phyloP scores from a whole-genome alignment of 2,888 invertebrate species.

The Acleris laterana region DNA sequence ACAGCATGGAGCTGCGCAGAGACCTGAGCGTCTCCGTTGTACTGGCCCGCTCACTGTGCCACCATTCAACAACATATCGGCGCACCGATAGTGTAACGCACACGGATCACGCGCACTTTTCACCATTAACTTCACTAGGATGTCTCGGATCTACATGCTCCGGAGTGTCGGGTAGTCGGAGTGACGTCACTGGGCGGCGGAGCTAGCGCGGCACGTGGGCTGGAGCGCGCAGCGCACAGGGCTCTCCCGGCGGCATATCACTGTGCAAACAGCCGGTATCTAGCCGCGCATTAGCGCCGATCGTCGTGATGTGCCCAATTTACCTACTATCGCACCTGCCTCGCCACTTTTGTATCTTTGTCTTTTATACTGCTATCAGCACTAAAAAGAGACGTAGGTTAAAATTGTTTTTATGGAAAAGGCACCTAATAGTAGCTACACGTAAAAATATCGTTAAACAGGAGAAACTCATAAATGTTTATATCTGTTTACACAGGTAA shows the following conservation, averaged over 20 bases:
- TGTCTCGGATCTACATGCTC: conserved; percentile 45
- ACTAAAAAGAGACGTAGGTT: neutral
- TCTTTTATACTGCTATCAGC: conserved; percentile 1
- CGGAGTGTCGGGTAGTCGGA: conserved; percentile 35
- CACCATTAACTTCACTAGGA: conserved; percentile 54
- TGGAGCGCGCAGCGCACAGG: conserved; percentile 59
- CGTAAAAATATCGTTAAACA: too few species aligned
- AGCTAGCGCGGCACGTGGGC: conserved; percentile 56
- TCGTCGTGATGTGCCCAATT: conserved; percentile 55
- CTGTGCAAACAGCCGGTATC: conserved; percentile 71
- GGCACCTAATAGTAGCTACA: too few species aligned
- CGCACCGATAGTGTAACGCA: conserved; percentile 61
- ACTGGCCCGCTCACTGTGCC: conserved; percentile 70
- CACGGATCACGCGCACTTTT: conserved; percentile 55
- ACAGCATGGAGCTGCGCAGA: conserved; percentile 80
- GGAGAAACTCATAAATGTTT: too few species aligned
- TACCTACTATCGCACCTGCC: conserved; percentile 45
- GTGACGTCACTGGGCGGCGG: conserved; percentile 46
- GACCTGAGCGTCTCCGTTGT: conserved; percentile 82
- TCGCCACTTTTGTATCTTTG: conserved; percentile 1
- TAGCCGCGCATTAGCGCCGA: conserved; percentile 58
- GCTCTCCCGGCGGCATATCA: conserved; percentile 65
- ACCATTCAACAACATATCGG: conserved; percentile 81
- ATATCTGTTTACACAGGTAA: too few species aligned
- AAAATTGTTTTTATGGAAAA: neutral